These are phyloP conservation scores for Alviniconcha strummeri DNA, from an alignment of 2,888 invertebrate species.

Conservation along the genomic window DNA sequence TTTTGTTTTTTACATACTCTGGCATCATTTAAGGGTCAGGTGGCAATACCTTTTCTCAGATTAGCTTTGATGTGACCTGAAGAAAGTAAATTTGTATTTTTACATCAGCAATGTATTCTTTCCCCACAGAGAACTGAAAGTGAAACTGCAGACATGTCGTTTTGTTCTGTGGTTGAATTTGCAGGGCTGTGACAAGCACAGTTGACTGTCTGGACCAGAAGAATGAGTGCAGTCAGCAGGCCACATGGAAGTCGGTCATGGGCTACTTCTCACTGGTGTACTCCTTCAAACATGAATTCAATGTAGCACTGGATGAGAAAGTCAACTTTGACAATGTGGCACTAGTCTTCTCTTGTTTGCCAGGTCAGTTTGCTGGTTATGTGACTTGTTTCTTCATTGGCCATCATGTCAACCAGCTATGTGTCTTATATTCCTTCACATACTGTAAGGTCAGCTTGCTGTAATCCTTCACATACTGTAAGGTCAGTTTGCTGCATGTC, in stretches of 20 bases:
- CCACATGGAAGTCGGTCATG: background rate
- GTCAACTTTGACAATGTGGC: slow-evolving; percentile 7
- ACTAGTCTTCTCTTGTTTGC: background rate
- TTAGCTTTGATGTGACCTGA: too few species aligned
- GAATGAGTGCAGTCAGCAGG: background rate
- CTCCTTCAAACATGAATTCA: background rate
- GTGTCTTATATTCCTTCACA: too few species aligned
- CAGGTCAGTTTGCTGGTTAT: background rate
- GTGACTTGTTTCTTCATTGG: too few species aligned
- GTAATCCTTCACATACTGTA: too few species aligned
- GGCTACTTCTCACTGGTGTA: background rate
- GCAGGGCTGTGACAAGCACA: background rate
- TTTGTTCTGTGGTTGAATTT: background rate
- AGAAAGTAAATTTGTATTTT: too few species aligned
- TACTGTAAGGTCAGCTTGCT: too few species aligned
- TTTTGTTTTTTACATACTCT: too few species aligned
- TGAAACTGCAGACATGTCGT: background rate
- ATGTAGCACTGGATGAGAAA: background rate
- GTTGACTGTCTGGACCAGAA: background rate
- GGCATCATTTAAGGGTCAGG: too few species aligned
- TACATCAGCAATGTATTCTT: too few species aligned
- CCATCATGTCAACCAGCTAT: too few species aligned
- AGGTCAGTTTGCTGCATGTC: too few species aligned
- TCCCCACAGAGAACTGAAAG: background rate
- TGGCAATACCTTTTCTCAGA: too few species aligned